Percentiles rank a stretch among this genome's conserved stretches.
phyloP scores from a whole-genome alignment of 1,140 invertebrate genomes.

The Diorhabda elongata region DNA sequence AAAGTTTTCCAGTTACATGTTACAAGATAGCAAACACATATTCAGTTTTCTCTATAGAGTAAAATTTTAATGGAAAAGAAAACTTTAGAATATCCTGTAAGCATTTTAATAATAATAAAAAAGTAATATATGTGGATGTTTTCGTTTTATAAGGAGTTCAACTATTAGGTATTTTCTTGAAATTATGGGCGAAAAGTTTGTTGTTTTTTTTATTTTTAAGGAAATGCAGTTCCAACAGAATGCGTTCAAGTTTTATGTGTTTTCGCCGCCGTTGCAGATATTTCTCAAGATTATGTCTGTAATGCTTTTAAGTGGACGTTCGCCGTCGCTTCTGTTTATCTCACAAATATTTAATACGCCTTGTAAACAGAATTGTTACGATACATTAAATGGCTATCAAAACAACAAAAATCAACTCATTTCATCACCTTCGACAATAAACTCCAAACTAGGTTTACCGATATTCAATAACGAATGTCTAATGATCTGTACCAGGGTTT shows the following conservation, averaged over 20 bases:
- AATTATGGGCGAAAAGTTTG: not conserved
- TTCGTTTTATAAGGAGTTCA: not conserved
- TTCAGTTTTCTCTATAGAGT: too few relatives aligned
- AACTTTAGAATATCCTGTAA: too few relatives aligned
- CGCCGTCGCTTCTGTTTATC: not conserved
- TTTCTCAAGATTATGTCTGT: conserved; percentile 9
- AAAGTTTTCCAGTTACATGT: too few relatives aligned
- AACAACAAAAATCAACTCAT: too few relatives aligned
- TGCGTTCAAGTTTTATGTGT: conserved; percentile 6
- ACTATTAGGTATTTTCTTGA: conserved; percentile 1
- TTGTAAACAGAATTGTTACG: not conserved
- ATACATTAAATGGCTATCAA: not conserved
- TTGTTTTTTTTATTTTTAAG: conserved; percentile 1
- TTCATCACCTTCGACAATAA: too few relatives aligned
- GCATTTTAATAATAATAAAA: too few relatives aligned
- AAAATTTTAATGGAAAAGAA: too few relatives aligned
- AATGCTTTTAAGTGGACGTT: not conserved
- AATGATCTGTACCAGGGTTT: too few relatives aligned
- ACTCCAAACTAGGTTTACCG: too few relatives aligned
- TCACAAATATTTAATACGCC: not conserved
- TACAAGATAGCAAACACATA: too few relatives aligned
- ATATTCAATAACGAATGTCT: too few relatives aligned
- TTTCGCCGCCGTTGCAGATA: not conserved
- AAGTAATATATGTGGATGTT: not conserved
- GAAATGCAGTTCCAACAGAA: conserved; percentile 2